These are phyloP conservation scores for Onthophagus taurus DNA, from an alignment of 1,140 invertebrate species.

Conservation along the genomic window DNA sequence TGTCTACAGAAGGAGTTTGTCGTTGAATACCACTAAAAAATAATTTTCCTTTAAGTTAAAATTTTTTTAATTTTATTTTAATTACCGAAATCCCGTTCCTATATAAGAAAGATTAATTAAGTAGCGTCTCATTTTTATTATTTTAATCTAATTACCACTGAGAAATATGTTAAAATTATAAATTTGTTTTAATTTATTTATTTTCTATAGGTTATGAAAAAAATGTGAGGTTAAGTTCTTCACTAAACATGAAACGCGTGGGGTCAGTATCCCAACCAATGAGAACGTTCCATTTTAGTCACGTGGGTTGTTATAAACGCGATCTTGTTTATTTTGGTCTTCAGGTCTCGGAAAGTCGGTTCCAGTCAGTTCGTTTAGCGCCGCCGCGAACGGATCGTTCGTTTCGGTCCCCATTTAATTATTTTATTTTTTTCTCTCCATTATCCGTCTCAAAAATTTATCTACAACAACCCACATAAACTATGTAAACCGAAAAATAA, in stretches of 20 bases:
- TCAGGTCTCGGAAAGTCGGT: constrained; percentile 8
- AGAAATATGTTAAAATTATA: not conserved
- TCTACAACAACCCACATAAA: no score
- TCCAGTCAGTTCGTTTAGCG: no score
- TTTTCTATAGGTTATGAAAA: not conserved
- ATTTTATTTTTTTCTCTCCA: no score
- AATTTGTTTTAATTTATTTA: no score
- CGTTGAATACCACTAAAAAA: constrained; percentile 45
- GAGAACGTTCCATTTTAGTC: not conserved
- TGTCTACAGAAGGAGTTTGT: constrained; percentile 40
- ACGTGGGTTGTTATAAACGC: constrained; percentile 10
- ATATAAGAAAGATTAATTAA: constrained; percentile 51
- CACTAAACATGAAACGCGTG: constrained; percentile 10
- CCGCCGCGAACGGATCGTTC: not conserved
- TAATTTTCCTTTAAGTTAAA: not conserved
- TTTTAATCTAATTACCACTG: constrained; percentile 1
- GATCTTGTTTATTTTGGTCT: constrained; percentile 16
- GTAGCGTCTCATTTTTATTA: constrained; percentile 45
- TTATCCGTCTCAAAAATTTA: no score
- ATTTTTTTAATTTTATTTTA: not conserved
- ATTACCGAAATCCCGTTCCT: constrained; percentile 49
- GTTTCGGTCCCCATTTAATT: no score
- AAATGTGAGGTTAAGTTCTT: constrained; percentile 11
- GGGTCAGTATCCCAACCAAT: constrained; percentile 9
- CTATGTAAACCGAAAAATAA: no score